Percentiles rank a stretch among this genome's conserved stretches.
Evolutionary conservation across 2,113 vertebrate species (phyloP).

Genomic region (Chloropsis hardwickii): DNA sequence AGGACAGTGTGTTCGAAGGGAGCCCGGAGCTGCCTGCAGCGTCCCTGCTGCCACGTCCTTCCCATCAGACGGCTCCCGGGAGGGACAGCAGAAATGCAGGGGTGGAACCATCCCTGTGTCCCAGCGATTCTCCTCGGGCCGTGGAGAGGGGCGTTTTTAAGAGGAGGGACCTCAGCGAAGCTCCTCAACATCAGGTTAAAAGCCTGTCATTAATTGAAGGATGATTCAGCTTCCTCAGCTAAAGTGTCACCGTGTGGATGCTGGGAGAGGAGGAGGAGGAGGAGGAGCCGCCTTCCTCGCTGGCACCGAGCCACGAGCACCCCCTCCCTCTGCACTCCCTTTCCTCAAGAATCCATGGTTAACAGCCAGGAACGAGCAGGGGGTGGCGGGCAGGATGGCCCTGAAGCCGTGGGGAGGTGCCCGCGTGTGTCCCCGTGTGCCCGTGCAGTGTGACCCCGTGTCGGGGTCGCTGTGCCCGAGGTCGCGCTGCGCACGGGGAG

Average conservation of each 20-base stretch:
- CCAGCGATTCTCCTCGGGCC: not conserved
- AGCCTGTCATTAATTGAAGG: not conserved
- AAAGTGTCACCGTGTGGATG: not conserved
- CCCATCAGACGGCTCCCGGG: not conserved
- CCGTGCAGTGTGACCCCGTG: not conserved
- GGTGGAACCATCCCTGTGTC: rapidly evolving
- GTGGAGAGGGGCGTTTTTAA: rapidly evolving
- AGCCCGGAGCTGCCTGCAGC: not conserved
- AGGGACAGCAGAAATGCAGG: not conserved
- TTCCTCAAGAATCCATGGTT: rapidly evolving
- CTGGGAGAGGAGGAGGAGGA: not conserved
- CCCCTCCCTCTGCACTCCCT: not conserved
- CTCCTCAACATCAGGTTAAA: not conserved
- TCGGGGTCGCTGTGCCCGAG: rapidly evolving
- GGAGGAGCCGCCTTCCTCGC: not conserved
- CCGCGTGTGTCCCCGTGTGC: rapidly evolving
- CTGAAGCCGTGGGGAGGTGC: rapidly evolving
- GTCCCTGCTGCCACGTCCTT: not conserved
- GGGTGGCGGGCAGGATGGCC: not conserved
- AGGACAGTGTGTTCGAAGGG: rapidly evolving
- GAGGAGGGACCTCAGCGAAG: not conserved
- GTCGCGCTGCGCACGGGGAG: not conserved
- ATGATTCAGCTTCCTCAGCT: constrained; percentile 35
- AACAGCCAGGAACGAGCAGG: not conserved
- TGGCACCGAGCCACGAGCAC: not conserved